Percentiles rank a stretch among this genome's conserved stretches.
These are phyloP conservation scores for Donacobius atricapilla DNA, from an alignment of 2,113 vertebrate species.

Conservation along the genomic window DNA sequence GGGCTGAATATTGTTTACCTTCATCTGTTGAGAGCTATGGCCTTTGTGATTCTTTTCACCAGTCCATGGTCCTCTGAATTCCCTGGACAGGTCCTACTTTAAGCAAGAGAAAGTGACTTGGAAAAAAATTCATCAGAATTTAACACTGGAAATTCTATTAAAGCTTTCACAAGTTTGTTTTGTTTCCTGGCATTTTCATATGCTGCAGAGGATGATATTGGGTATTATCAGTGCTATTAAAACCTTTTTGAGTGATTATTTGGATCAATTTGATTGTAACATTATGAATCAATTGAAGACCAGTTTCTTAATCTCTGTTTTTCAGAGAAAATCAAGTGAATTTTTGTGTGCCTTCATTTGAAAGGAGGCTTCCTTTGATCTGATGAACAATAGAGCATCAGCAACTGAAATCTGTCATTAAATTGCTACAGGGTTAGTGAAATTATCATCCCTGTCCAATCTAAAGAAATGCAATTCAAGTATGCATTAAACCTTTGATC, in stretches of 20 bases:
- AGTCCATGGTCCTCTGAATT: background rate
- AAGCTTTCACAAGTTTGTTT: background rate
- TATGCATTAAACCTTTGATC: slow-evolving; percentile 17
- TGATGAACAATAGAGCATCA: background rate
- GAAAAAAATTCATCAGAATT: background rate
- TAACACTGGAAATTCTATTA: background rate
- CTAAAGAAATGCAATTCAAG: slow-evolving; percentile 1
- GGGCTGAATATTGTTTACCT: background rate
- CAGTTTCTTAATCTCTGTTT: background rate
- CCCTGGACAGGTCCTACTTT: background rate
- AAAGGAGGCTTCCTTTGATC: slow-evolving; percentile 29
- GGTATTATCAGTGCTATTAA: background rate
- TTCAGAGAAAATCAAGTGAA: background rate
- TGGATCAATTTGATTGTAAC: background rate
- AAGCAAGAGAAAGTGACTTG: background rate
- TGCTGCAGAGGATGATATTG: background rate
- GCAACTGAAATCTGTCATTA: background rate
- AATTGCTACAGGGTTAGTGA: background rate
- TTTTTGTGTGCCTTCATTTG: background rate
- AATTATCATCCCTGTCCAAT: background rate
- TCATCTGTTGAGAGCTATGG: accelerated
- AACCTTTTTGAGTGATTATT: background rate
- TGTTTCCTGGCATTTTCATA: background rate
- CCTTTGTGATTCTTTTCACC: background rate
- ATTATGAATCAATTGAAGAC: background rate